Evolutionary conservation across 2,888 invertebrate genomes (phyloP), one percentile per base, ranked within the genome.

Genomic region (Polylopha cassiicola): DNA sequence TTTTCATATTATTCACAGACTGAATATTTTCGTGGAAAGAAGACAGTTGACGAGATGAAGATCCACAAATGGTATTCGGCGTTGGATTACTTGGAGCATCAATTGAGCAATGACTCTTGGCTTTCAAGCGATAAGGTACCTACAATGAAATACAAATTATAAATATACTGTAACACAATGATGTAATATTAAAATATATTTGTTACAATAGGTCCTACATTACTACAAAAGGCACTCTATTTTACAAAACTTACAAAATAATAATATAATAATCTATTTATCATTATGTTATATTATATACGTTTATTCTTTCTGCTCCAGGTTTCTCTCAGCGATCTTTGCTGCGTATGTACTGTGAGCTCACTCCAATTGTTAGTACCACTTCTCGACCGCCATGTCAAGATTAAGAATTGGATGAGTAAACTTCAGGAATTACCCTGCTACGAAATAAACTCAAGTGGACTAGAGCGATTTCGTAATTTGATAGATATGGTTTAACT

Each of bases 261-360:
- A n/a, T n/a, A n/a, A n/a, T n/a, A n/a, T n/a, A n/a, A n/a, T n/a
- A n/a, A n/a, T n/a, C n/a, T n/a, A n/a, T n/a, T n/a, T n/a, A n/a
- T n/a, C n/a, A n/a, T n/a, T n/a, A n/a, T n/a, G n/a, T n/a, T n/a
- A n/a, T n/a, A n/a, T n/a, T n/a, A n/a, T n/a, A n/a, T n/a, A n/a
- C n/a, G n/a, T n/a, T n/a, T n/a, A n/a, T n/a, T n/a, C n/a, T n/a
- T n/a, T n/a, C 24, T 45, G 13, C 70, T 66, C 11, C 61, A 86
- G 86, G 58, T 86, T 55, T 57, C 63, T 2, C 50, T 86, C 0
- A 67, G 73, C 21, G 85, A 85, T 46, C 37, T 85, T 17, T 82
- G 85, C 48, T 71, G 75, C 39, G 73, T 61, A n/a, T 48, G 82
- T 1, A 86, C 88, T 1, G 51, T 88, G 5, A 78, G 76, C 8